phyloP scores from a whole-genome alignment of 2,888 invertebrate species.

The Xanthorhoe designata region DNA sequence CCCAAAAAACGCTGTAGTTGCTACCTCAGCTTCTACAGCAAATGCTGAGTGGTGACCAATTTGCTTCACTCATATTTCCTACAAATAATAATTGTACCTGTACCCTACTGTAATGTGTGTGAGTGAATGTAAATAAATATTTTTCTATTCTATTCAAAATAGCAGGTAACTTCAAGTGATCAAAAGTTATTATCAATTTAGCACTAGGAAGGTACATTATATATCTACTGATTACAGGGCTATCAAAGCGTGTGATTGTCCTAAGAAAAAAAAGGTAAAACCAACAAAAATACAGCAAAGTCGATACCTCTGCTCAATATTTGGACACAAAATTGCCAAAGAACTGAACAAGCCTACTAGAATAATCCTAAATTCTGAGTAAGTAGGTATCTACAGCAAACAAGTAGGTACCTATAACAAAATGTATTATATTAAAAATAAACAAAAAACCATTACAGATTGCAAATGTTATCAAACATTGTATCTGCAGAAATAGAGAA shows the following conservation, averaged over 20 bases:
- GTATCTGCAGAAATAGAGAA: slow-evolving; percentile 59
- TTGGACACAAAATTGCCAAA: slow-evolving; percentile 61
- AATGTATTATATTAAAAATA: neutral
- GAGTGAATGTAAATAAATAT: too few relatives aligned
- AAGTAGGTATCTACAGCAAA: slow-evolving; percentile 43
- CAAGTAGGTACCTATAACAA: neutral
- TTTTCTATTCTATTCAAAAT: too few relatives aligned
- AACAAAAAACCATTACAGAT: slow-evolving; percentile 47
- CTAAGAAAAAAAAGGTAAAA: slow-evolving; percentile 4
- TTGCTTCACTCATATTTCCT: too few relatives aligned
- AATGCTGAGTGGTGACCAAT: too few relatives aligned
- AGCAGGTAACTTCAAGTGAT: too few relatives aligned
- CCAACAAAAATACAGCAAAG: slow-evolving; percentile 5
- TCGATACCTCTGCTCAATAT: slow-evolving; percentile 47
- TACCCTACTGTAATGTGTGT: too few relatives aligned
- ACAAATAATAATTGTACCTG: too few relatives aligned
- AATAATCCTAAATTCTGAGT: slow-evolving; percentile 60
- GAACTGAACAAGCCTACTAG: slow-evolving; percentile 54
- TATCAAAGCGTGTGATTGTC: neutral
- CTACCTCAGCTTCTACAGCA: too few relatives aligned
- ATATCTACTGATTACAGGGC: slow-evolving; percentile 7
- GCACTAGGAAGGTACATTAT: too few relatives aligned
- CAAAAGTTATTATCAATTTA: too few relatives aligned
- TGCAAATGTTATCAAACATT: slow-evolving; percentile 55
- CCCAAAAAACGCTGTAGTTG: too few relatives aligned